These are phyloP conservation scores for Euphydryas editha DNA, from an alignment of 2,888 invertebrate genomes.

Conservation along the genomic window DNA sequence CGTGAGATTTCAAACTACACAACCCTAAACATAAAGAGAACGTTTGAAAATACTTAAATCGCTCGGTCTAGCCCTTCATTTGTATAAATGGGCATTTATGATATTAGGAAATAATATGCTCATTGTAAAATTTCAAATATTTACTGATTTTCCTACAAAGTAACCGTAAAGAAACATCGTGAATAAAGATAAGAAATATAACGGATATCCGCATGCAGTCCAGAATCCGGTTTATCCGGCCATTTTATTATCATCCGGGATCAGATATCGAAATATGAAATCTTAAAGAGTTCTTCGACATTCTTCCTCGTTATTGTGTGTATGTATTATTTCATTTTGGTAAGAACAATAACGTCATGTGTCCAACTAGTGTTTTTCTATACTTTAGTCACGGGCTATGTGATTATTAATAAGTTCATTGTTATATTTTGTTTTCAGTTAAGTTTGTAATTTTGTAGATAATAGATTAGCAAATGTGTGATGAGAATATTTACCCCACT, in stretches of 20 bases:
- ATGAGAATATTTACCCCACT: conserved; percentile 33
- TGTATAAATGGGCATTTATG: no score
- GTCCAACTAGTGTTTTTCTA: conserved; percentile 25
- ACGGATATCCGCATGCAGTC: not conserved
- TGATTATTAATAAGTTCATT: conserved; percentile 50
- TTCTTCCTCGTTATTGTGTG: not conserved
- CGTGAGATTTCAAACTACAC: no score
- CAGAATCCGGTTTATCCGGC: not conserved
- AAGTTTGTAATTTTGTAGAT: conserved; percentile 66
- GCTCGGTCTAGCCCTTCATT: no score
- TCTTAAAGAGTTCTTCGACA: not conserved
- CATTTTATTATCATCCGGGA: not conserved
- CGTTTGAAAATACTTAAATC: no score
- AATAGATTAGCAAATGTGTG: conserved; percentile 45
- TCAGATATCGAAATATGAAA: not conserved
- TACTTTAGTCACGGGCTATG: conserved; percentile 39
- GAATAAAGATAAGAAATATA: no score
- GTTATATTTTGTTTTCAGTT: conserved; percentile 62
- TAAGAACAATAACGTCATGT: not conserved
- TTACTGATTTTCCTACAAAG: no score
- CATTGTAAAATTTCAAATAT: no score
- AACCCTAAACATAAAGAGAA: no score
- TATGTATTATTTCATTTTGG: conserved; percentile 5
- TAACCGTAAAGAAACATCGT: no score
- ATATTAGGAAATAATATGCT: no score